Conservation (phyloP, 2,888 invertebrate genomes). For the Pecten maximus region DNA sequence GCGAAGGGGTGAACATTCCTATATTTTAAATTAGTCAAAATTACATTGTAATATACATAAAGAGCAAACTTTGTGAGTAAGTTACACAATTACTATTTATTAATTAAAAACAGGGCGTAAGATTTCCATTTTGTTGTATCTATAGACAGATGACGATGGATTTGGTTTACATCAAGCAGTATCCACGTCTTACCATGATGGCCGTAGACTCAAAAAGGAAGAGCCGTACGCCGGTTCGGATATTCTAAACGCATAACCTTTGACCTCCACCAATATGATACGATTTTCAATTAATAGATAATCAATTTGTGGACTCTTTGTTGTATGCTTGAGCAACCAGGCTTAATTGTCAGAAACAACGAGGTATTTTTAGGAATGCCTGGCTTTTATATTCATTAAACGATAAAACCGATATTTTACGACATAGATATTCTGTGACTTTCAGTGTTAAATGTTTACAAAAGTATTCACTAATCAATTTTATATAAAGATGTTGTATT, state of each 20-base stretch:
- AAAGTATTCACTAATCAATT: too few species aligned
- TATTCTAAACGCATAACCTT: not conserved
- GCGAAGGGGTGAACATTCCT: too few species aligned
- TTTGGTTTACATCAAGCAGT: not conserved
- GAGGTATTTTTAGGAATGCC: not conserved
- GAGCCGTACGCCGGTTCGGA: not conserved
- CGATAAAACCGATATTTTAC: not conserved
- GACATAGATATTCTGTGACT: not conserved
- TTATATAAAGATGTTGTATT: too few species aligned
- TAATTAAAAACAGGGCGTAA: not conserved
- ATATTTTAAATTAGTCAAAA: too few species aligned
- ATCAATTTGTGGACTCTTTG: not conserved
- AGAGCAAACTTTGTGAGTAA: too few species aligned
- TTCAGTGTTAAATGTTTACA: not conserved
- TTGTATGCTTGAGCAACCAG: not conserved
- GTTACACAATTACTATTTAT: not conserved
- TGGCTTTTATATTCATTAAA: not conserved
- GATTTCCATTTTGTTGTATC: not conserved
- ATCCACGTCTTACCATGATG: slow-evolving; percentile 65
- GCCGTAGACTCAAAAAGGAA: slow-evolving; percentile 61
- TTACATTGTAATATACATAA: too few species aligned
- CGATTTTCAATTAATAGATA: not conserved
- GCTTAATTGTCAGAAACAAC: not conserved
- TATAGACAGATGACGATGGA: not conserved
- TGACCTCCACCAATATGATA: not conserved